A percentile compares a stretch with the other conserved stretches of the same genome.
Evolutionary conservation across 2,113 vertebrate genomes (phyloP).

Genomic region (Phyllostomus discolor): DNA sequence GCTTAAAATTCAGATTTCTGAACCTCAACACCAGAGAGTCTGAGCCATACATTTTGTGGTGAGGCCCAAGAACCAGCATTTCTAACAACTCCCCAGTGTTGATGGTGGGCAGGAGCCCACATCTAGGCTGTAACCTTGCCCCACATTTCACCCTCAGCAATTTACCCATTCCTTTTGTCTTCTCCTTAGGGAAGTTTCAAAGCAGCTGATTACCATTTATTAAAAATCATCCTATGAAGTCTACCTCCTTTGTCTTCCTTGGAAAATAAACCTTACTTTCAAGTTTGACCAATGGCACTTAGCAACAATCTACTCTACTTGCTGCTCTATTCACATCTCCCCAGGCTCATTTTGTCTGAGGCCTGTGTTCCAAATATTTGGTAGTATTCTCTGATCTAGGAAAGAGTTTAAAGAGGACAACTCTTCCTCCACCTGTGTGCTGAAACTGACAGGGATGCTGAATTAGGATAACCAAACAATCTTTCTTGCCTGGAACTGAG

Average conservation of each 20-base stretch:
- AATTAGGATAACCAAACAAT: neutral
- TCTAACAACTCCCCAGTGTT: neutral
- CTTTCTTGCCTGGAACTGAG: neutral
- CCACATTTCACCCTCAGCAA: neutral
- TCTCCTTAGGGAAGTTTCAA: neutral
- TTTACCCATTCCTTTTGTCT: neutral
- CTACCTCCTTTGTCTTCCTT: neutral
- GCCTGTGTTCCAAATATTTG: neutral
- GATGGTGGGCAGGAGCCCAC: neutral
- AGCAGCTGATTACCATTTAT: neutral
- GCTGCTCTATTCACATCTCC: neutral
- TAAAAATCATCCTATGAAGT: neutral
- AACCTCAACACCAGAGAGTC: neutral
- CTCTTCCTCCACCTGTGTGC: neutral
- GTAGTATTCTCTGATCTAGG: neutral
- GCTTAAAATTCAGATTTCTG: neutral
- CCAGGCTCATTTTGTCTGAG: neutral
- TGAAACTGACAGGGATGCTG: neutral
- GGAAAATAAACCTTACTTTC: slow-evolving; percentile 1
- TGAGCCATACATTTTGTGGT: neutral
- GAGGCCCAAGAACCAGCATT: neutral
- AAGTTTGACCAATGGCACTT: neutral
- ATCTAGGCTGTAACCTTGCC: neutral
- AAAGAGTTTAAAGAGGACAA: neutral
- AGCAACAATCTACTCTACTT: neutral